These are phyloP conservation scores for Steromphala cineraria DNA, from an alignment of 2,888 invertebrate genomes.

Conservation along the genomic window DNA sequence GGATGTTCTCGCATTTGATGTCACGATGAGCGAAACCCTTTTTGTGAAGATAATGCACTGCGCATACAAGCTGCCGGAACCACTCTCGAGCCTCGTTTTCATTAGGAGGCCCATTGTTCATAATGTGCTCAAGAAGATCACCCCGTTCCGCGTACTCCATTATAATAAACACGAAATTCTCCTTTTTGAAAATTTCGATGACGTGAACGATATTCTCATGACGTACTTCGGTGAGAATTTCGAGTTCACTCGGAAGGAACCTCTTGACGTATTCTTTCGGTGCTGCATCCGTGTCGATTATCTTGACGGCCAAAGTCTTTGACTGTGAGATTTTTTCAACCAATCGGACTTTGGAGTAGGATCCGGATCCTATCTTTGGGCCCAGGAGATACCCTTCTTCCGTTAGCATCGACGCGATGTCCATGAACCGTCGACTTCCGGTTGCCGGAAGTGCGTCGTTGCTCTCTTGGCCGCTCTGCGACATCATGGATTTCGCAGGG, in stretches of 20 bases:
- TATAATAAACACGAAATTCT: constrained; percentile 85
- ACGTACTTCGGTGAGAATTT: constrained; percentile 83
- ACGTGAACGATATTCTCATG: constrained; percentile 87
- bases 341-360: constrained; percentile 87
- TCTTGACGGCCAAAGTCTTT: constrained; percentile 81
- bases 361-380: constrained; percentile 87
- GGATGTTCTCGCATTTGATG: constrained; percentile 87
- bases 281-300: constrained; percentile 84
- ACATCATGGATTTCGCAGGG: too few relatives aligned
- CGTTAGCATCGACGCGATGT: constrained; percentile 48
- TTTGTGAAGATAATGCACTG: constrained; percentile 84
- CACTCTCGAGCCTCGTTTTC: constrained; percentile 57
- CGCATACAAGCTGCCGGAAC: constrained; percentile 84
- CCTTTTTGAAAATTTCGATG: constrained; percentile 85
- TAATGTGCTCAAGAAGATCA: constrained; percentile 83
- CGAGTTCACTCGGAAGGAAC: constrained; percentile 87
- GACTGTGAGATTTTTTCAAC: constrained; percentile 59
- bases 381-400: constrained; percentile 77
- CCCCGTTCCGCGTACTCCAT: constrained; percentile 88
- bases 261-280: constrained; percentile 85
- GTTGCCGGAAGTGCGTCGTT: too few relatives aligned
- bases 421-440: constrained; percentile 36
- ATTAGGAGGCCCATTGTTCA: constrained; percentile 47
- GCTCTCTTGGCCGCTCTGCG: too few relatives aligned
- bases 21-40: constrained; percentile 87